Evolutionary conservation across 2,113 vertebrate genomes (phyloP).

Genomic region (Hymenochirus boettgeri): DNA sequence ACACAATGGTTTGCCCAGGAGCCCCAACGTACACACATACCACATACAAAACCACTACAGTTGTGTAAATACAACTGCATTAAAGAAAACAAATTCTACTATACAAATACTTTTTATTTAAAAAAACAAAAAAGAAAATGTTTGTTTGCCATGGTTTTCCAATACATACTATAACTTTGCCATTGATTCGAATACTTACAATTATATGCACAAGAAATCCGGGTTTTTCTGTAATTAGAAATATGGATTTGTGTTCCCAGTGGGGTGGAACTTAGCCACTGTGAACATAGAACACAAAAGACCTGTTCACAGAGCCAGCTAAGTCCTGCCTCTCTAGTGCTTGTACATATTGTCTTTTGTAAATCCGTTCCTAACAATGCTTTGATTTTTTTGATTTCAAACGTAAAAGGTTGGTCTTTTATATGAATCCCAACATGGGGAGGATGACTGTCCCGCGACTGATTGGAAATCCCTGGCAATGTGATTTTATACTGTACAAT

Average conservation of each 20-base stretch:
- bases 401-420: background rate
- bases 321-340: conserved; percentile 73
- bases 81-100: no score
- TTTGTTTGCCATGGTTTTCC: background rate
- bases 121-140: background rate
- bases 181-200: background rate
- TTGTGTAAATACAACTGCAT: no score
- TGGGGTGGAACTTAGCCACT: conserved; percentile 85
- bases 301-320: conserved; percentile 79
- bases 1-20: no score
- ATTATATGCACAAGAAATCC: background rate
- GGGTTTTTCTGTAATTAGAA: background rate
- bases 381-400: background rate
- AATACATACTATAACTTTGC: background rate
- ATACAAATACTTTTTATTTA: no score
- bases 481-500: conserved; percentile 75
- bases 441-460: conserved; percentile 51
- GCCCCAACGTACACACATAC: no score
- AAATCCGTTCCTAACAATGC: background rate
- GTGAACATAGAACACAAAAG: conserved; percentile 70
- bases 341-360: conserved; percentile 12
- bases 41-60: no score
- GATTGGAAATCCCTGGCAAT: conserved; percentile 88
- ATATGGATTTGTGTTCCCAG: conserved; percentile 46
- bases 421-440: background rate